Evolutionary conservation across 2,888 invertebrate genomes (phyloP), one percentile per base, ranked within the genome.

Genomic region (Mesoligia furuncula): DNA sequence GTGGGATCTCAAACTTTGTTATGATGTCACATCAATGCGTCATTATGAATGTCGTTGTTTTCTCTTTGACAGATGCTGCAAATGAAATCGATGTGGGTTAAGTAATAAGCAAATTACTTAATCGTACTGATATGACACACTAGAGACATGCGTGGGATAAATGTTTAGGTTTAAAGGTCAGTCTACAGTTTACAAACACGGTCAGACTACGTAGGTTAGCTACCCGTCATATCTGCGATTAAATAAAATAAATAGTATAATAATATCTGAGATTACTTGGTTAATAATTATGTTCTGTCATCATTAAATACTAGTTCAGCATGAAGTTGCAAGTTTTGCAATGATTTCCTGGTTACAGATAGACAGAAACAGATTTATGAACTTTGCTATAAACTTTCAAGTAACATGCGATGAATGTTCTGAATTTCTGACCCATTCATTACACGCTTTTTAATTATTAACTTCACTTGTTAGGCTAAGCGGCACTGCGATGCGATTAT

Each of bases 101-200:
- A 80, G 75, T 78, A 64, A 76, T 76, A 75, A n/a, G 9, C n/a
- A 54, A 69, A 73, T 85, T 68, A 78, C 69, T 59, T 77, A 69
- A 77, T 83, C 75, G 65, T 69, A 67, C 54, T 74, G 45, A 77
- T 83, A 79, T 67, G 57, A 78, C 84, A 75, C 67, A 64, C n/a
- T 61, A 7, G n/a, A 59, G 75, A 73, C 84, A 84, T 77, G 84
- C 84, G 81, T 73, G 62, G 54, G 75, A 81, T 61, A 61, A 61
- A 70, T 80, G 80, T 75, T 83, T 66, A 48, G 64, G 72, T 77
- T 77, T 81, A 84, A 81, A 84, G 77, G 77, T 81, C 72, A 70
- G 20, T 66, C 24, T 17, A 27, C 57, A 74, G 74, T 79, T 66
- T 61, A 76, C 71, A 79, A 77, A 83, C 61, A 73, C 54, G 45